These are phyloP conservation scores for Lysiphlebus fabarum DNA, from an alignment of 1,140 invertebrate genomes.

Conservation along the genomic window DNA sequence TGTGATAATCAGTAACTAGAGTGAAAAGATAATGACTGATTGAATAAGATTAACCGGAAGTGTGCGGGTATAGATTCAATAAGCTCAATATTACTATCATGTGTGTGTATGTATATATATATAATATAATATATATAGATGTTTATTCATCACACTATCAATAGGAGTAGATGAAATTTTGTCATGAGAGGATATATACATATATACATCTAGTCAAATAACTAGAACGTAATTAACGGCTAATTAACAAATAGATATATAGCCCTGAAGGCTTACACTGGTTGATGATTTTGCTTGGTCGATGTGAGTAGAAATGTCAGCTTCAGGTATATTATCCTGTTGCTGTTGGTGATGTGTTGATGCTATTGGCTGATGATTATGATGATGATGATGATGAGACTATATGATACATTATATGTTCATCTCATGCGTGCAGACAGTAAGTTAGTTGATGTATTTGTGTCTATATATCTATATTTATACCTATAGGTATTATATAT, in stretches of 20 bases:
- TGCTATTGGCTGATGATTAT: not conserved
- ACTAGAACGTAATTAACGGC: slow-evolving; percentile 52
- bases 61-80: too few relatives aligned
- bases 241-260: slow-evolving; percentile 54
- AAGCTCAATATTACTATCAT: too few relatives aligned
- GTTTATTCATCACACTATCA: not conserved
- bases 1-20: too few relatives aligned
- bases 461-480: not conserved
- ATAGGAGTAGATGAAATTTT: slow-evolving; percentile 24
- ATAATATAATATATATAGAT: too few relatives aligned
- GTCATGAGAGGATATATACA: slow-evolving; percentile 7
- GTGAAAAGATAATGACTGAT: too few relatives aligned
- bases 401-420: too few relatives aligned
- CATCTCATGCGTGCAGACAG: not conserved
- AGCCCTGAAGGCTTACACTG: slow-evolving; percentile 35
- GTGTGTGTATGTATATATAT: too few relatives aligned
- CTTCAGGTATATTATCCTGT: slow-evolving; percentile 16
- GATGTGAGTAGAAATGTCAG: slow-evolving; percentile 17
- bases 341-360: not conserved
- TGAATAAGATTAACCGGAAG: too few relatives aligned
- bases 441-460: not conserved
- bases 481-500: slow-evolving; percentile 1
- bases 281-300: too few relatives aligned
- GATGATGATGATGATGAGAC: too few relatives aligned
- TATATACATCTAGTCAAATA: slow-evolving; percentile 48